Percentiles rank a stretch among this genome's conserved stretches.
Conservation (phyloP, 2,797 vertebrate genomes). For the Calcarius lapponicus region DNA sequence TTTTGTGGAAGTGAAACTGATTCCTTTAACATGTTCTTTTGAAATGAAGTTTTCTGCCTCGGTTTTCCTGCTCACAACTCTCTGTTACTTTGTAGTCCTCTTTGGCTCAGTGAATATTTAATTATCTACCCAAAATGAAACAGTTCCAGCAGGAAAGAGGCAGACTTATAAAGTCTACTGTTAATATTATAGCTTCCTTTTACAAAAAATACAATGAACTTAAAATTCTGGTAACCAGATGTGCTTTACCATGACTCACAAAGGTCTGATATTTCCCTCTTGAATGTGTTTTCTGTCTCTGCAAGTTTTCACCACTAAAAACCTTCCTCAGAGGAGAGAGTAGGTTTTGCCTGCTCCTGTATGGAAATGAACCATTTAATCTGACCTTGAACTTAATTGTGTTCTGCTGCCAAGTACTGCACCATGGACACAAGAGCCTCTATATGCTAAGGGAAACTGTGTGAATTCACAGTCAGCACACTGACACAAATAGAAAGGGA, state of each 20-base stretch:
- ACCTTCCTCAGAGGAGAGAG: not conserved
- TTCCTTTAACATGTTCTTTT: not conserved
- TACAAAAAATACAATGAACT: not conserved
- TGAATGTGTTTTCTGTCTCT: not conserved
- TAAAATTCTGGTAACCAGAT: not conserved
- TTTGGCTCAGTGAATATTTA: not conserved
- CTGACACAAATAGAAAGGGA: not conserved
- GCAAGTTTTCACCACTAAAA: not conserved
- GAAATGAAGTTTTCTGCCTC: not conserved
- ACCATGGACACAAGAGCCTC: not conserved
- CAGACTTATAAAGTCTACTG: not conserved
- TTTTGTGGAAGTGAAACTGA: not conserved
- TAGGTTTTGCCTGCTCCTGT: not conserved
- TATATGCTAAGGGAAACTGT: not conserved
- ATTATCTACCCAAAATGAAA: constrained; percentile 9
- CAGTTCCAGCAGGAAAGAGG: not conserved
- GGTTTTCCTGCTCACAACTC: not conserved
- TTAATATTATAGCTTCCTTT: constrained; percentile 5
- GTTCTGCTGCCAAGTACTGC: not conserved
- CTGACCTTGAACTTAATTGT: not conserved
- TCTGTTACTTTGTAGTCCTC: not conserved
- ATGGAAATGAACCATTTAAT: not conserved
- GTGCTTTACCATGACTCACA: not conserved
- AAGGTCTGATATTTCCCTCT: not conserved
- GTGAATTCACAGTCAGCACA: not conserved